These are phyloP conservation scores for Eledona agricola DNA, from an alignment of 2,888 invertebrate species.

Conservation along the genomic window DNA sequence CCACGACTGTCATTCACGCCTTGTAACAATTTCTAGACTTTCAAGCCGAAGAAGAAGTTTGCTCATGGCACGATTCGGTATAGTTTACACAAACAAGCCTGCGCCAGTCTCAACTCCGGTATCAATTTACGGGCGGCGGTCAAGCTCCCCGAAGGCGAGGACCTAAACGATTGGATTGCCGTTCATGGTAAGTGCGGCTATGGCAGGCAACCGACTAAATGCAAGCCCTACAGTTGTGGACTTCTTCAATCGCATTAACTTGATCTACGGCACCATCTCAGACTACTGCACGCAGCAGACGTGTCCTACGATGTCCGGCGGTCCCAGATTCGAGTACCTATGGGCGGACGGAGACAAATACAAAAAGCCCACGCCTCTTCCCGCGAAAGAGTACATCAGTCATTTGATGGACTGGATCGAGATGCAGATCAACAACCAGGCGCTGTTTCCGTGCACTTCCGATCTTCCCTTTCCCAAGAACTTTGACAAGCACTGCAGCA, in stretches of 20 bases:
- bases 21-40: constrained; percentile 71
- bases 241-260: constrained; percentile 92
- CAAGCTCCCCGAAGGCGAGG: constrained; percentile 82
- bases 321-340: constrained; percentile 86
- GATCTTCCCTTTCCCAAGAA: constrained; percentile 89
- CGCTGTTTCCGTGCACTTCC: constrained; percentile 83
- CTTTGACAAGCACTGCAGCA: constrained; percentile 80
- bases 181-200: constrained; percentile 76
- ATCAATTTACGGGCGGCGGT: constrained; percentile 85
- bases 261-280: constrained; percentile 89
- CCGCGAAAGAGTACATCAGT: constrained; percentile 84
- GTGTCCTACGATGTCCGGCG: constrained; percentile 92
- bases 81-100: constrained; percentile 89
- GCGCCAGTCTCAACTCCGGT: constrained; percentile 89
- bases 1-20: not conserved
- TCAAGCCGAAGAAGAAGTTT: constrained; percentile 88
- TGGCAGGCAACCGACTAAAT: constrained; percentile 14
- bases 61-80: constrained; percentile 87
- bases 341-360: constrained; percentile 88
- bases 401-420: constrained; percentile 93
- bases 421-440: constrained; percentile 87
- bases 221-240: constrained; percentile 77
- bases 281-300: constrained; percentile 84
- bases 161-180: constrained; percentile 90
- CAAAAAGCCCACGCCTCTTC: constrained; percentile 80